Evolutionary conservation across 2,797 vertebrate species (phyloP).

Genomic region (Toxotes lorentzi): DNA sequence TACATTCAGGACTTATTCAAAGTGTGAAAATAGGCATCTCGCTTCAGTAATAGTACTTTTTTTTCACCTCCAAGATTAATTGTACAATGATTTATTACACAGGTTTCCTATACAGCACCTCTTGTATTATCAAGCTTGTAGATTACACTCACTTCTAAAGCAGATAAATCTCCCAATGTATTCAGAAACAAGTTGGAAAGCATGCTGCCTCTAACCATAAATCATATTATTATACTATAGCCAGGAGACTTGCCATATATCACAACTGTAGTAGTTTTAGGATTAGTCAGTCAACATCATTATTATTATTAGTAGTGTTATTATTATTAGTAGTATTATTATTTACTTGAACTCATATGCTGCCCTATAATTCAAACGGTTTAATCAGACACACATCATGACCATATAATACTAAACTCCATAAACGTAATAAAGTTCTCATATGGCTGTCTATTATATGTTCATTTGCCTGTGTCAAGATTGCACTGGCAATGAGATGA

Average conservation of each 20-base stretch:
- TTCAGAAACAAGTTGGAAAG: conserved; percentile 4
- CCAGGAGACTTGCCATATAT: conserved; percentile 15
- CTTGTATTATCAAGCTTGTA: conserved; percentile 6
- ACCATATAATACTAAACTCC: not conserved
- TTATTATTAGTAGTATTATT: too few species aligned
- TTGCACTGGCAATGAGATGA: not conserved
- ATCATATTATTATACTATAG: not conserved
- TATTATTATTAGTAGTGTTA: too few species aligned
- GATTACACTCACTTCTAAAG: conserved; percentile 13
- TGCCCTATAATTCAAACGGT: not conserved
- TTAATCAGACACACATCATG: conserved; percentile 4
- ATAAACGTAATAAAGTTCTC: not conserved
- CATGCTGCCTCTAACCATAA: conserved; percentile 2
- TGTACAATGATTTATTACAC: conserved; percentile 23
- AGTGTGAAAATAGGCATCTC: not conserved
- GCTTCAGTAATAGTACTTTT: not conserved
- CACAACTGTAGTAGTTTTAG: conserved; percentile 10
- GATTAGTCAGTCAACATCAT: conserved; percentile 11
- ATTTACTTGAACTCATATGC: conserved; percentile 5
- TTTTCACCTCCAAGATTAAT: conserved; percentile 9
- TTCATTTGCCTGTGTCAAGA: not conserved
- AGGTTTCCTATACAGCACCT: not conserved
- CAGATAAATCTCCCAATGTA: conserved; percentile 6
- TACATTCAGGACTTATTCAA: conserved; percentile 10
- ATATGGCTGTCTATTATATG: not conserved